These are phyloP conservation scores for Mus spretus DNA, from an alignment of 2,797 vertebrate genomes.

Conservation along the genomic window DNA sequence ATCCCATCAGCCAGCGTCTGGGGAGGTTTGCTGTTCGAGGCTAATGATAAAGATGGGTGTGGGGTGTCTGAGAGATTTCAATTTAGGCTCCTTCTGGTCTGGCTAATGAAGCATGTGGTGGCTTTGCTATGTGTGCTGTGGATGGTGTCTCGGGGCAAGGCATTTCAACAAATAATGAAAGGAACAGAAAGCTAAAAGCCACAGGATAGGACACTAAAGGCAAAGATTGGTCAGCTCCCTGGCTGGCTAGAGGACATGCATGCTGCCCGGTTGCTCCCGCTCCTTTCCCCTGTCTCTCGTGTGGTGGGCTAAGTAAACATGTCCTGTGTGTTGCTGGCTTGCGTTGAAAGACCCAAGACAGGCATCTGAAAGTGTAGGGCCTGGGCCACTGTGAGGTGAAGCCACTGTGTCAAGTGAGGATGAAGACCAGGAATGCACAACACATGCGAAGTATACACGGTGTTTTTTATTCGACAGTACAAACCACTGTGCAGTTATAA, in stretches of 20 bases:
- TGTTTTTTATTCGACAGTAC: slow-evolving; percentile 92
- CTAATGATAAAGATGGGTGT: slow-evolving; percentile 70
- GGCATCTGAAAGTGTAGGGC: slow-evolving; percentile 59
- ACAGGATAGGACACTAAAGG: not conserved
- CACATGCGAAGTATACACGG: slow-evolving; percentile 90
- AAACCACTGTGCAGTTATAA: slow-evolving; percentile 96
- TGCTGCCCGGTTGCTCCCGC: slow-evolving; percentile 32
- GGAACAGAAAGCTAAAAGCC: slow-evolving; percentile 56
- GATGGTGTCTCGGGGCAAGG: not conserved
- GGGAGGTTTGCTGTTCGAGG: slow-evolving; percentile 59
- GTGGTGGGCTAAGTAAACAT: not conserved
- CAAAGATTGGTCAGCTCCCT: not conserved
- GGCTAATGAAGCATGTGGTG: slow-evolving; percentile 60
- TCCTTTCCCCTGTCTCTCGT: not conserved
- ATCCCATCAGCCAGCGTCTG: slow-evolving; percentile 85
- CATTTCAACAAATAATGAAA: slow-evolving; percentile 56
- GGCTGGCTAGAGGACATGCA: not conserved
- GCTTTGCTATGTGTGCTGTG: not conserved
- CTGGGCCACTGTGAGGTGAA: slow-evolving; percentile 4
- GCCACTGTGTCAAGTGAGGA: slow-evolving; percentile 84
- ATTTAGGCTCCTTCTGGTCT: slow-evolving; percentile 38
- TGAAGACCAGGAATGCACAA: slow-evolving; percentile 88
- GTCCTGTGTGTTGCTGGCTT: slow-evolving; percentile 51
- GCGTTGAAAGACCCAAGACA: not conserved
- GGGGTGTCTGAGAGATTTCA: not conserved